Evolutionary conservation across 2,113 vertebrate genomes (phyloP), one percentile per base, ranked within the genome.

Genomic region (Edolisoma coerulescens): DNA sequence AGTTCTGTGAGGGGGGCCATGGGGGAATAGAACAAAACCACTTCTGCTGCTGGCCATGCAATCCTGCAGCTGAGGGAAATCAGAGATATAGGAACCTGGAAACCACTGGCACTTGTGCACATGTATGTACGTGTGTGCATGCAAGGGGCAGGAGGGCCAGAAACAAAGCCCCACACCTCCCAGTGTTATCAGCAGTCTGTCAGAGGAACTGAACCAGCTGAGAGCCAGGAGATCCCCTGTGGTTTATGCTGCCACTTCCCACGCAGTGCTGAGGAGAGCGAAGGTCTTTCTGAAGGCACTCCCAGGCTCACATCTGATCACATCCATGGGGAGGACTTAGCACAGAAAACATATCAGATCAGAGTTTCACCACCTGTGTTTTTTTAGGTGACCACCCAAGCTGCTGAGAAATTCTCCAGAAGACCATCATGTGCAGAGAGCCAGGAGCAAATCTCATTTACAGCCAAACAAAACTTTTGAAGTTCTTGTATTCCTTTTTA

Each of bases 121-220:
- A 0, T 32, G n/a, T 10, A 17, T 11, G 41, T 11, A 3, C 0
- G 0, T 11, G 21, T 52, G 56, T 10, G 30, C 33, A 8, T 26
- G 12, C 27, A 54, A 47, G 24, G 23, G 67, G 32, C 3, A 1
- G 30, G n/a, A 84, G n/a, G 41, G 42, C 59, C 1, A 2, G 64
- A 27, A 65, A 7, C 7, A 65, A 69, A 77, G 35, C 23, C 50
- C 19, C 33, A 18, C 44, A 47, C 4, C 39, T 39, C 20, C 41
- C 60, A 47, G 14, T 15, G 13, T 47, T 52, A 59, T 50, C 35
- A 63, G 8, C 57, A 45, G 23, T 35, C 42, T 50, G 3, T 24
- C 37, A 33, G 30, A 91, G 47, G n/a, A 84, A 41, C 23, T 19
- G 56, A 70, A 50, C 56, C 15, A 82, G 39, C 56, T 1, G 1